Evolutionary conservation across 2,113 vertebrate species (phyloP), one percentile per base, ranked within the genome.

Genomic region (Datnioides undecimradiatus): DNA sequence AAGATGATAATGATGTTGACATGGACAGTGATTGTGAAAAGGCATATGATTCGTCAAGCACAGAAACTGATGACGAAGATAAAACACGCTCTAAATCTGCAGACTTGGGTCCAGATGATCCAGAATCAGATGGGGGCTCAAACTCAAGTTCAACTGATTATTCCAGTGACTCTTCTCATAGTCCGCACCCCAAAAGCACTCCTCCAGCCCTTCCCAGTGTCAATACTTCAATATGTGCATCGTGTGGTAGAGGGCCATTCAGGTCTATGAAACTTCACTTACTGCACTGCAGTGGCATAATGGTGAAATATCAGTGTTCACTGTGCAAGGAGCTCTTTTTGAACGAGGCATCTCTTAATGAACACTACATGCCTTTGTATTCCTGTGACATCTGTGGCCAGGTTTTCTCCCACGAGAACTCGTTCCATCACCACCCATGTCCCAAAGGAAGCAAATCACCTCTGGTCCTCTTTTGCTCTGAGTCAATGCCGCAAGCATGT

Each of bases 331-430:
- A 45, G 4, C 1, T 21, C 14, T 93, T 89, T 69, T 6, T 9
- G 8, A 89, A 19, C 8, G 51, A 90, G 36, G 4, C 10, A 7
- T 59, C 77, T 25, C 80, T 91, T 13, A 70, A 82, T 2, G 73
- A 88, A 16, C 92, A 94, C 83, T 78, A 69, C 55, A 80, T 84
- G 49, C 38, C 76, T 66, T 84, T 92, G 59, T 92, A 87, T 55
- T 49, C 87, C 31, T 95, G 95, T 68, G 34, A 85, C 0, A 5
- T 51, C 48, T 95, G 95, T 52, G 84, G 80, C 17, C 82, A 92
- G 40, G 80, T 92, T n/a, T 94, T 94, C 79, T 63, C 87, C 2
- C 62, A 80, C 2, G 60, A 76, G 68, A 67, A 12, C 12, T 10
- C 33, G 2, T 91, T 87, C 60, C 73, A 40, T 17, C 55, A 55